A percentile compares a stretch with the other conserved stretches of the same genome.
phyloP scores from a whole-genome alignment of 2,113 vertebrate genomes.

The Ailurus styani region DNA sequence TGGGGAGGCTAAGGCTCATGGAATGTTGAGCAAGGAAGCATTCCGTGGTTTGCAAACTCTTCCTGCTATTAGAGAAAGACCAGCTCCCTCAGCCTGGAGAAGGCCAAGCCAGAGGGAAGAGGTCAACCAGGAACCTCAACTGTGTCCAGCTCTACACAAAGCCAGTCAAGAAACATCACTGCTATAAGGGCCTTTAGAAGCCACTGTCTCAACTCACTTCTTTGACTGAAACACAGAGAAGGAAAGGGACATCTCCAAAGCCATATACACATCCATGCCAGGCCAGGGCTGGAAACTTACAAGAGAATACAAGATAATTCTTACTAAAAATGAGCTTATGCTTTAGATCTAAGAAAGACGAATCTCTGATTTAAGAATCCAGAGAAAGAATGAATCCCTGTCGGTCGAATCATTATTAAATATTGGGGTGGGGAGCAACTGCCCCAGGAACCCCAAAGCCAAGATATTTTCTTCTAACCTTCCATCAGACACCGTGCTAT shows the following conservation, averaged over 20 bases:
- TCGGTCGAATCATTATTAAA: neutral
- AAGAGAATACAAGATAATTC: neutral
- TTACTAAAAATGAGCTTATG: neutral
- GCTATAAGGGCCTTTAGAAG: neutral
- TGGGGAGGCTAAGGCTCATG: neutral
- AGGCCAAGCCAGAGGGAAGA: neutral
- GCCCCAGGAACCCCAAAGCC: neutral
- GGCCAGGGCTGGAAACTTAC: neutral
- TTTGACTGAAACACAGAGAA: neutral
- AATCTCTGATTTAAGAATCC: neutral
- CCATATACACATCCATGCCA: fast-evolving
- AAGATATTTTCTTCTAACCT: neutral
- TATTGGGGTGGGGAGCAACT: neutral
- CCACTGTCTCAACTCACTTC: neutral
- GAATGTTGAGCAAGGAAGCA: neutral
- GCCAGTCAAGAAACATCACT: neutral
- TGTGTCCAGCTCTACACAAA: neutral
- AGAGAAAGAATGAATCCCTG: neutral
- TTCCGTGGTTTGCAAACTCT: neutral
- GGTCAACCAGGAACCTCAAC: neutral
- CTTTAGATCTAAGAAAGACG: neutral
- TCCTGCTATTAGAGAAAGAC: neutral
- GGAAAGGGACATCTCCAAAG: neutral
- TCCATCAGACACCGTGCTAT: no score
- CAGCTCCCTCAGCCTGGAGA: neutral